Conservation (phyloP, 2,797 vertebrate genomes). For the Micrastur ruficollis region DNA sequence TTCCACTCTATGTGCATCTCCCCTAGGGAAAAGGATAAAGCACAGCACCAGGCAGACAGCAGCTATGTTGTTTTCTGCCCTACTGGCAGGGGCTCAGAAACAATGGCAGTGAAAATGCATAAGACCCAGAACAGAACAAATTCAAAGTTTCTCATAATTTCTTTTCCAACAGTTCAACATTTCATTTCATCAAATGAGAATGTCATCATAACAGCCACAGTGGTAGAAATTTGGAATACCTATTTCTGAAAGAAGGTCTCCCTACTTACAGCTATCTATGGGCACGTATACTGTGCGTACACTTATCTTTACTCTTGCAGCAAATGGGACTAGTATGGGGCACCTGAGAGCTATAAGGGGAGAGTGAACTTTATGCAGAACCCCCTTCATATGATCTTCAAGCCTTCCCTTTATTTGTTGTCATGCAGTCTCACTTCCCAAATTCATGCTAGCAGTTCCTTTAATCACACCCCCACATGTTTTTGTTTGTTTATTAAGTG, state of each 20-base stretch:
- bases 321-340: neutral
- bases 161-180: neutral
- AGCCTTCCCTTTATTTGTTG: neutral
- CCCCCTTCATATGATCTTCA: neutral
- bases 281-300: neutral
- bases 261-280: neutral
- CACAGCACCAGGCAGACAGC: conserved; percentile 3
- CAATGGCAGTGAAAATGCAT: neutral
- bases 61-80: conserved; percentile 17
- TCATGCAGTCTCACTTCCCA: conserved; percentile 39
- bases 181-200: neutral
- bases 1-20: neutral
- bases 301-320: neutral
- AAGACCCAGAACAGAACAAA: neutral
- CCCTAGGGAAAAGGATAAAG: neutral
- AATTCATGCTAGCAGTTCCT: conserved; percentile 39
- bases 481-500: conserved; percentile 46
- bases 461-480: conserved; percentile 45
- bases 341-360: neutral
- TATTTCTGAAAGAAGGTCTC: neutral
- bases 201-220: neutral
- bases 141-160: neutral
- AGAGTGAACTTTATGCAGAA: conserved; percentile 1
- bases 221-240: neutral
- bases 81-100: neutral